Conservation (phyloP, 2,888 invertebrate genomes). For the Drosophila paucipuncta region DNA sequence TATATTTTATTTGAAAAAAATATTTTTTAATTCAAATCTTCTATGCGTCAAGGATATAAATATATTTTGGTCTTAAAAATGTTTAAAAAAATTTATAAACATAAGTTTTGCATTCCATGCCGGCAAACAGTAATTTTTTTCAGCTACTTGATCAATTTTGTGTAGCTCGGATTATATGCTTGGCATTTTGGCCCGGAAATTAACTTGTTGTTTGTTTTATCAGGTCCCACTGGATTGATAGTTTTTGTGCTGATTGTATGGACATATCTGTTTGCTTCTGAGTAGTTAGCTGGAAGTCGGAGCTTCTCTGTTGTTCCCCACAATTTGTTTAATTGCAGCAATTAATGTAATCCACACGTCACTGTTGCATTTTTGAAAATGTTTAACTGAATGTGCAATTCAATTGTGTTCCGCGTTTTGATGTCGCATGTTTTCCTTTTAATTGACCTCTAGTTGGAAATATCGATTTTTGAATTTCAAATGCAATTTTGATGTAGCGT, state of each 20-base stretch:
- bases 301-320: constrained; percentile 13
- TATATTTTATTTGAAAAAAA: neutral
- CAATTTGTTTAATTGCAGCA: constrained; percentile 65
- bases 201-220: neutral
- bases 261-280: neutral
- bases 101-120: neutral
- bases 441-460: constrained; percentile 44
- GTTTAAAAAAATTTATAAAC: neutral
- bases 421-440: constrained; percentile 51
- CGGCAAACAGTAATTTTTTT: neutral
- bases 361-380: constrained; percentile 39
- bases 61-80: neutral
- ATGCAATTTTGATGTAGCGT: constrained; percentile 26
- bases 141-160: neutral
- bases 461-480: constrained; percentile 46
- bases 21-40: neutral
- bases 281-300: neutral
- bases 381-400: constrained; percentile 51
- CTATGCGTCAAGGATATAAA: neutral
- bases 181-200: neutral
- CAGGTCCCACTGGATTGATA: neutral
- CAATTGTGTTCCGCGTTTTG: constrained; percentile 50
- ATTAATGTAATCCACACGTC: constrained; percentile 61
- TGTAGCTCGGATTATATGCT: neutral
- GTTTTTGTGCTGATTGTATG: neutral